Percentiles rank a stretch among this genome's conserved stretches.
These are phyloP conservation scores for Heliconius sara DNA, from an alignment of 2,888 invertebrate genomes.

Conservation along the genomic window DNA sequence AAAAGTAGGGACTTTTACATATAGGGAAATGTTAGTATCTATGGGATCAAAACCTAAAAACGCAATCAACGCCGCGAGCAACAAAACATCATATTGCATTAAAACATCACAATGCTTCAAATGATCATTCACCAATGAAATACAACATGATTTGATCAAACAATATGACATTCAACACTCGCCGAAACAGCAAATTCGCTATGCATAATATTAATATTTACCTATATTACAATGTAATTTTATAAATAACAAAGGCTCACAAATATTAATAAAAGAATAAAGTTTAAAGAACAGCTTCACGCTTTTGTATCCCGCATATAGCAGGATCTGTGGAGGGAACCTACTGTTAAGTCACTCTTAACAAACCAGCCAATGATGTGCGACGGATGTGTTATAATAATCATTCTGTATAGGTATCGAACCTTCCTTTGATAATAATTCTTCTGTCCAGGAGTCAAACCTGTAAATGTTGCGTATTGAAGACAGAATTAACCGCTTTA, in stretches of 20 bases:
- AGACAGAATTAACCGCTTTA: background rate
- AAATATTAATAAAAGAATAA: background rate
- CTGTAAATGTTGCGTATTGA: background rate
- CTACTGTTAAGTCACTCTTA: background rate
- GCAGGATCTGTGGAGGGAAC: background rate
- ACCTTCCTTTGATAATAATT: background rate
- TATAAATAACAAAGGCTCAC: background rate
- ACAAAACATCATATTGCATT: background rate
- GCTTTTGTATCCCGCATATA: background rate
- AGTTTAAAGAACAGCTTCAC: background rate
- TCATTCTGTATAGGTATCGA: background rate
- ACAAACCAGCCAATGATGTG: too few species aligned
- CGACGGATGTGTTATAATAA: too few species aligned
- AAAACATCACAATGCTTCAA: background rate
- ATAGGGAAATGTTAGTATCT: too few species aligned
- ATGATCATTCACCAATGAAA: background rate
- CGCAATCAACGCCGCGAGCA: background rate
- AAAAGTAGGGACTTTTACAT: too few species aligned
- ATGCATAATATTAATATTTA: background rate
- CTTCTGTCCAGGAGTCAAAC: background rate
- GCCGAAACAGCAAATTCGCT: background rate
- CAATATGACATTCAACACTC: background rate
- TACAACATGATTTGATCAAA: background rate
- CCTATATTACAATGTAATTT: background rate
- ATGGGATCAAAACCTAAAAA: too few species aligned